Conservation (phyloP, 2,113 vertebrate genomes). For the Anarhynchus alexandrinus region DNA sequence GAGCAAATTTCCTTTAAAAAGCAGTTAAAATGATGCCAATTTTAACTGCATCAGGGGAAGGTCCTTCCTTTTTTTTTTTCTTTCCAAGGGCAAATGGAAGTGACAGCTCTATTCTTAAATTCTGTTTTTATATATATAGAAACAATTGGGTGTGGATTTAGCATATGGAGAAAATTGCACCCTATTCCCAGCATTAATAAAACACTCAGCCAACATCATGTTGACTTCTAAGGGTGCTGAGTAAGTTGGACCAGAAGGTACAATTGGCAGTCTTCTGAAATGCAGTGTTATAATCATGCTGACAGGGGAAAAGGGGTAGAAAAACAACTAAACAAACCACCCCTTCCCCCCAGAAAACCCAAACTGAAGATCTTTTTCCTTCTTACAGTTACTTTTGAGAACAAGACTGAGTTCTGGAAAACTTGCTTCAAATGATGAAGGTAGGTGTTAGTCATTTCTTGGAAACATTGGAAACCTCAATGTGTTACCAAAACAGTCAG, state of each 20-base stretch:
- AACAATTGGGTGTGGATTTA: background rate
- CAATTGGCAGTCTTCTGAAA: background rate
- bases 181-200: background rate
- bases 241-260: background rate
- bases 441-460: background rate
- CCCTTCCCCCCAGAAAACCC: too few species aligned
- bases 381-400: background rate
- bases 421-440: background rate
- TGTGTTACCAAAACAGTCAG: background rate
- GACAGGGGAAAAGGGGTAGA: fast-evolving
- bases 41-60: background rate
- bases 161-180: background rate
- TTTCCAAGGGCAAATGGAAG: background rate
- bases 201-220: background rate
- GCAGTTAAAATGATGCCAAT: background rate
- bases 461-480: background rate
- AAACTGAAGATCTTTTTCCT: background rate
- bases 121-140: background rate
- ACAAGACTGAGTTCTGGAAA: background rate
- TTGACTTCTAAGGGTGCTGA: background rate
- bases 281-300: background rate
- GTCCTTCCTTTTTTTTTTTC: background rate
- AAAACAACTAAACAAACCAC: background rate
- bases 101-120: background rate
- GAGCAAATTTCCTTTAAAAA: background rate